Conservation (phyloP, 2,797 vertebrate genomes). For the Pangasius macronema region DNA sequence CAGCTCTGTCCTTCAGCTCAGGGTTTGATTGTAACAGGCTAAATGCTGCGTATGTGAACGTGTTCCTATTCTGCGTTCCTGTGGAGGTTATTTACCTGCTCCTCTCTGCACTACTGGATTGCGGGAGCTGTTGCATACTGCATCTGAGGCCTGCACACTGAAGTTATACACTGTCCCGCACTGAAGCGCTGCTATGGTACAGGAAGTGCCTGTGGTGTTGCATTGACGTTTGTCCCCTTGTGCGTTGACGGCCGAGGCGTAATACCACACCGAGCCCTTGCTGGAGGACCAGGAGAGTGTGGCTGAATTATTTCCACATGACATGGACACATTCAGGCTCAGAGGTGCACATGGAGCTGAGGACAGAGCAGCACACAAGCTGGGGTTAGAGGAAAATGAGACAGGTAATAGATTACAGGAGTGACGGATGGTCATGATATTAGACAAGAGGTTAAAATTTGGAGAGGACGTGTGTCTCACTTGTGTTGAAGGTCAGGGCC, state of each 20-base stretch:
- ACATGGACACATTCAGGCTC: conserved; percentile 59
- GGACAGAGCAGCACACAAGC: background rate
- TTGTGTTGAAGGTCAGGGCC: conserved; percentile 61
- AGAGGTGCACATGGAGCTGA: conserved; percentile 75
- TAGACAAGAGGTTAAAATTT: background rate
- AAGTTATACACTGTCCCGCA: conserved; percentile 77
- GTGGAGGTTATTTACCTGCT: conserved; percentile 67
- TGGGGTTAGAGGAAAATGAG: background rate
- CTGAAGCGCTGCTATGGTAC: conserved; percentile 65
- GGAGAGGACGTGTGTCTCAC: conserved; percentile 53
- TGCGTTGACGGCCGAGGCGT: conserved; percentile 52
- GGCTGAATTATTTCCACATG: conserved; percentile 69
- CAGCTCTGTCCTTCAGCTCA: background rate
- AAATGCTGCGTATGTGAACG: background rate
- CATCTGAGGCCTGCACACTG: conserved; percentile 68
- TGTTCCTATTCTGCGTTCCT: background rate
- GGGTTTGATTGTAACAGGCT: background rate
- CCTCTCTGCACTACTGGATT: conserved; percentile 61
- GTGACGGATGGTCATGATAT: background rate
- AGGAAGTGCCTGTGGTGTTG: conserved; percentile 57
- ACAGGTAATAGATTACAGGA: background rate
- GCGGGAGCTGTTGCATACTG: conserved; percentile 72
- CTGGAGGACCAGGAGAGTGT: conserved; percentile 70
- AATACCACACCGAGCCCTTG: conserved; percentile 65
- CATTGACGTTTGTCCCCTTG: conserved; percentile 62